Evolutionary conservation across 1,140 invertebrate genomes (phyloP), one percentile per base, ranked within the genome.

Genomic region (Drosophila triauraria): DNA sequence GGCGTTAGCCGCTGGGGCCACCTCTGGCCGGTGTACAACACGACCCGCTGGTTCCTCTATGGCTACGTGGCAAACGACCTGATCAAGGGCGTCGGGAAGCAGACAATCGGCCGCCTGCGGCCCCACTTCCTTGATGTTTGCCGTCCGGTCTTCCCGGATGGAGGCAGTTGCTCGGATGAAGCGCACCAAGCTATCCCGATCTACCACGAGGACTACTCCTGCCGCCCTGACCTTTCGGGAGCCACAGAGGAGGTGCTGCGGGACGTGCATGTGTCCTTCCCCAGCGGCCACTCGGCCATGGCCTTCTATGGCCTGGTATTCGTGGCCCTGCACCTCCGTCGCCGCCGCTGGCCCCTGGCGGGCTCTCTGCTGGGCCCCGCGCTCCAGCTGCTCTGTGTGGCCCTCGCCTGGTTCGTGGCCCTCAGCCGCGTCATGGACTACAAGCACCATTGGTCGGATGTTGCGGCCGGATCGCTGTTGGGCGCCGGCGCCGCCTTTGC

Each of bases 341-440:
- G 56, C 23, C 76, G 82, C n/a, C 58, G 74, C 46, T 71, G 58
- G 61, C 72, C 77, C 9, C 30, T 63, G 42, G 3, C 30, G 0
- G 65, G 58, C 13, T 70, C 60, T 17, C 27, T 88, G 32, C 47
- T 88, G 50, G 56, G 78, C 2, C 81, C 78, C 5, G 20, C 70
- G 15, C 54, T 83, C 35, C 85, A 88, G 60, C 78, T 88, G 46
- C 7, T 57, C 15, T 87, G 80, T 42, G 35, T 80, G 15, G 44
- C 48, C 9, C 17, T 80, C 6, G 95, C 97, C 25, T 96, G 95
- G 94, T 97, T 95, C 91, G 97, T 97, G 3, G 96, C 96, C 23
- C 95, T 98, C 93, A 96, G 97, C 9, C 94, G 98, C 48, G 95
- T 99, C 42, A 97, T 97, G n/a, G 97, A 99, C 94, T 98, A 99